Percentiles rank a stretch among this genome's conserved stretches.
Conservation (phyloP, 2,888 invertebrate genomes). For the Stomorhina lunata region DNA sequence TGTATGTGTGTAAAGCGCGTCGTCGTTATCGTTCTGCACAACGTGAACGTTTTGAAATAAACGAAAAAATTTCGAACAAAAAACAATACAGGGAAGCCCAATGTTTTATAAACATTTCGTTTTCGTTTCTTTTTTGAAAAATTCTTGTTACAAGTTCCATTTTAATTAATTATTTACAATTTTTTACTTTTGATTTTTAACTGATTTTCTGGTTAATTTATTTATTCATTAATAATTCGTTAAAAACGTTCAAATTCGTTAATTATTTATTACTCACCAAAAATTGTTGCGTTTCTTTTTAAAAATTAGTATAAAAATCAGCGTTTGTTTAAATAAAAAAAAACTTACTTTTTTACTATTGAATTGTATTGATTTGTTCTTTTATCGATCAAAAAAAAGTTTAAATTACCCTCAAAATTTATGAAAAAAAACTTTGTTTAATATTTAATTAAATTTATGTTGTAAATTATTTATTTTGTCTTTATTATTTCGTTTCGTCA, state of each 20-base stretch:
- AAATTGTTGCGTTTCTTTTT: constrained; percentile 22
- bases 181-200: constrained; percentile 35
- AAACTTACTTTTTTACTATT: constrained; percentile 11
- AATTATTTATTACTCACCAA: constrained; percentile 44
- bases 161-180: constrained; percentile 58
- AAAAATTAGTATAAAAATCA: constrained; percentile 19
- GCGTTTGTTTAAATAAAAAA: constrained; percentile 24
- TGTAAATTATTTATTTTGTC: neutral
- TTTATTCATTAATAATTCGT: constrained; percentile 41
- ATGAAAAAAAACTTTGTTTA: constrained; percentile 14
- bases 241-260: constrained; percentile 26
- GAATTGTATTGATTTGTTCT: constrained; percentile 23
- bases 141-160: constrained; percentile 66
- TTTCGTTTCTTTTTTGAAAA: constrained; percentile 64
- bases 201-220: constrained; percentile 30
- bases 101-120: constrained; percentile 67
- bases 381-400: neutral
- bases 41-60: constrained; percentile 47
- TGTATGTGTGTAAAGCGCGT: constrained; percentile 1
- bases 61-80: constrained; percentile 11
- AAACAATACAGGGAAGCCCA: constrained; percentile 56
- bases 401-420: neutral
- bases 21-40: constrained; percentile 1
- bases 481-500: constrained; percentile 10
- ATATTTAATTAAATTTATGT: constrained; percentile 6